Base-by-base conservation (phyloP, 1,140 invertebrate genomes). In the Brachionus plicatilis region DNA sequence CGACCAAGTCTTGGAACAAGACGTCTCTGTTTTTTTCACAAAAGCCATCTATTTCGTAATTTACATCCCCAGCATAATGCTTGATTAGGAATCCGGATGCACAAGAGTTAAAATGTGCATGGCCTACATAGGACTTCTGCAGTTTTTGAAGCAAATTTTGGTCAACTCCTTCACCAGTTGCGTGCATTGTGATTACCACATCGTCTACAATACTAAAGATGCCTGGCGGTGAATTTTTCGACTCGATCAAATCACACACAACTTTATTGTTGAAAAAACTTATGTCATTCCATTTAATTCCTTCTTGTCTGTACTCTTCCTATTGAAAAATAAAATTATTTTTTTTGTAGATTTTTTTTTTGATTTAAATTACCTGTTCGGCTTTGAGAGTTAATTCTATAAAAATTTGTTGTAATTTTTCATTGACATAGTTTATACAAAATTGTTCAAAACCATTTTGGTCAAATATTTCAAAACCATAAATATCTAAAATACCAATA, bases 401-500 rank as follows among this genome's bases (percentile, higher is more conserved):
- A 87, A 94, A 94, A 76, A 94, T 93, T 87, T 94, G 93, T 86
- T 94, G 93, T n/a, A 94, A 89, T 88, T 94, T 93, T 88, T 94
- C 93, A 88, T 94, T 94, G 83, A 96, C 96, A 90, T 95, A 98
- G 90, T 98, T 97, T 84, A 97, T 98, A 90, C 95, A 96, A 88
- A 96, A 94, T 88, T 94, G 89, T 88, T 95, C 94, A 90, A 95
- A 95, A 78, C 89, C 93, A 88, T 93, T 93, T 86, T 90, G 89
- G 53, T 91, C 88, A 86, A 93, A 93, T 72, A 93, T 92, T 88
- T 93, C 92, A 88, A 93, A 93, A 6, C 92, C 92, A 87, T 93
- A 93, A 86, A 93, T 93, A 86, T 93, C 92, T 80, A 93, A 86
- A 86, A 93, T 92, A 27, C 92, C 92, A 66, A 92, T 88, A 80